Conservation (phyloP, 2,797 vertebrate species). For the Falco berigora region DNA sequence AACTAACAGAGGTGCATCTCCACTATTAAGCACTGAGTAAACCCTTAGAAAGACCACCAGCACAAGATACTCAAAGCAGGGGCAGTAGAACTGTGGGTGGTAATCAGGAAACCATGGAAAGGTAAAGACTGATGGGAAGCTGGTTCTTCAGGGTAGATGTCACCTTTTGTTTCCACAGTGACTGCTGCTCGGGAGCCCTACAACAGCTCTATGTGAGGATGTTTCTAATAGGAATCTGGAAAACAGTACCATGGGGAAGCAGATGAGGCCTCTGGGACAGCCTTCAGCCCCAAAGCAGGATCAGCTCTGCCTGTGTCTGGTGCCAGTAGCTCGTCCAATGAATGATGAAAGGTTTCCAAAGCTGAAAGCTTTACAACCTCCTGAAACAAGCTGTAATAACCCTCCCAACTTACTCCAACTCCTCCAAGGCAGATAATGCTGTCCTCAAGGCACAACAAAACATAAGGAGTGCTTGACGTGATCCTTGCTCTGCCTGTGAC, state of each 20-base stretch:
- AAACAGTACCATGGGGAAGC: not conserved
- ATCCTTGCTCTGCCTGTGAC: not conserved
- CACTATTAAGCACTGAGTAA: not conserved
- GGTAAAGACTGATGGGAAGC: not conserved
- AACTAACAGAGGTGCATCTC: not conserved
- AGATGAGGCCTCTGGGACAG: not conserved
- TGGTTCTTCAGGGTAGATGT: not conserved
- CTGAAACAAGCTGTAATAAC: not conserved
- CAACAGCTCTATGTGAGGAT: not conserved
- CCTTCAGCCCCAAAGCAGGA: not conserved
- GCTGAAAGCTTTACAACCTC: not conserved
- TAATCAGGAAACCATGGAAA: not conserved
- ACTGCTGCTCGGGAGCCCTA: fast-evolving
- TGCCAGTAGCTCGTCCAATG: not conserved
- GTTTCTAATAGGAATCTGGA: not conserved
- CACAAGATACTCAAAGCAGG: not conserved
- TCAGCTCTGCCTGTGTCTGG: not conserved
- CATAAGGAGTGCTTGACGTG: not conserved
- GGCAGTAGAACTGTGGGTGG: not conserved
- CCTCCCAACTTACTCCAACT: not conserved
- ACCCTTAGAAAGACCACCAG: not conserved
- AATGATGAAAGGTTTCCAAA: not conserved
- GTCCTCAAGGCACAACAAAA: not conserved
- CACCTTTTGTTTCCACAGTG: not conserved
- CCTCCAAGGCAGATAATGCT: not conserved